Conservation (phyloP, 1,140 invertebrate genomes). For the Pseudomyrmex sp. region DNA sequence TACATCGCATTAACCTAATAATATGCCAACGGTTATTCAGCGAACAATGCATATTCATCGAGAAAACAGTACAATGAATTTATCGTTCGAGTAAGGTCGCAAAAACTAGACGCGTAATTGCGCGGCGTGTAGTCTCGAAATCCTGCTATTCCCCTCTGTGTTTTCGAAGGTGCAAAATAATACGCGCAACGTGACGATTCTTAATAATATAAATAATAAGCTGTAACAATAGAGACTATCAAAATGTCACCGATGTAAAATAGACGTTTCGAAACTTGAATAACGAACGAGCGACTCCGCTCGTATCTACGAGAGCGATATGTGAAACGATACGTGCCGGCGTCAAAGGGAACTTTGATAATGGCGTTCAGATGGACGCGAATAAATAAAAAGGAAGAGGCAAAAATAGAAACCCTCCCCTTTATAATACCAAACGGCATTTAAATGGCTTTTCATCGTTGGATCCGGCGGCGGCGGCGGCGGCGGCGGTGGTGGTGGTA, state of each 20-base stretch:
- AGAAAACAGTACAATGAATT: conserved; percentile 36
- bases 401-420: conserved; percentile 1
- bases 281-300: neutral
- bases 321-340: no score
- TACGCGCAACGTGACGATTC: neutral
- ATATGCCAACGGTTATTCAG: neutral
- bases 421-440: conserved; percentile 20
- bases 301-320: neutral
- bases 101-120: conserved; percentile 20
- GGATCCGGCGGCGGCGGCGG: neutral
- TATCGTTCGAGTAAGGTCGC: conserved; percentile 12
- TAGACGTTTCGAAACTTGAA: neutral
- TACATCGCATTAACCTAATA: neutral
- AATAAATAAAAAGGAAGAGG: conserved; percentile 25
- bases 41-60: conserved; percentile 20
- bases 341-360: conserved; percentile 12
- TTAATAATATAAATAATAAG: neutral
- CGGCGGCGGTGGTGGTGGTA: neutral
- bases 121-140: no score
- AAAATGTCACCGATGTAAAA: neutral
- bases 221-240: neutral
- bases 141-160: no score
- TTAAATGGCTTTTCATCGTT: conserved; percentile 18
- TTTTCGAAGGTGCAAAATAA: no score
- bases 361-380: neutral